A percentile compares a stretch with the other conserved stretches of the same genome.
These are phyloP conservation scores for Lepisosteus osseus DNA, from an alignment of 2,113 vertebrate species.

Conservation along the genomic window DNA sequence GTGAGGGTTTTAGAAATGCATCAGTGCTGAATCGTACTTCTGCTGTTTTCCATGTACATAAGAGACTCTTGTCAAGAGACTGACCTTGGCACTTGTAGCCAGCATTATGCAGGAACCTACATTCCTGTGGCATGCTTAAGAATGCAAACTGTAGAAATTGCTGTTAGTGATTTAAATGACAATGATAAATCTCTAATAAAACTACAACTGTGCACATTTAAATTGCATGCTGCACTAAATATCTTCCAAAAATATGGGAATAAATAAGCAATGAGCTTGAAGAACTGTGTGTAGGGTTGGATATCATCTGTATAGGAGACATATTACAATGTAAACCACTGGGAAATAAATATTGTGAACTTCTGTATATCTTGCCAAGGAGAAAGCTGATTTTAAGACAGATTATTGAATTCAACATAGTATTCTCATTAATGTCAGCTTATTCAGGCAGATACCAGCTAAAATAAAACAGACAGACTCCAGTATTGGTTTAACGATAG, in stretches of 20 bases:
- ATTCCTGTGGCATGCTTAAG: conserved; percentile 74
- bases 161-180: conserved; percentile 56
- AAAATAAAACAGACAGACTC: conserved; percentile 29
- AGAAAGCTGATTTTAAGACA: conserved; percentile 29
- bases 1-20: conserved; percentile 24
- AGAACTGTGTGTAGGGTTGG: conserved; percentile 49
- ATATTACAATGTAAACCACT: conserved; percentile 41
- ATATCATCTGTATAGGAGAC: conserved; percentile 43
- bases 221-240: conserved; percentile 70
- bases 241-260: conserved; percentile 35
- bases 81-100: conserved; percentile 62
- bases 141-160: conserved; percentile 72
- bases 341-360: conserved; percentile 31
- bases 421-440: conserved; percentile 36
- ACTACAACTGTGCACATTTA: conserved; percentile 60
- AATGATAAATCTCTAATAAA: conserved; percentile 43
- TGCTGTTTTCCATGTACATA: conserved; percentile 59
- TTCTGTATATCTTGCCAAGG: conserved; percentile 42
- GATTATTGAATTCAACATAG: conserved; percentile 8
- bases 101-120: conserved; percentile 73
- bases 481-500: conserved; percentile 62
- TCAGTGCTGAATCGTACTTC: conserved; percentile 52
- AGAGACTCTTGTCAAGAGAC: conserved; percentile 54
- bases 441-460: conserved; percentile 32
- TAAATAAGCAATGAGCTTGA: conserved; percentile 42